Conservation (phyloP, 2,888 invertebrate species). For the Apantesis nais region DNA sequence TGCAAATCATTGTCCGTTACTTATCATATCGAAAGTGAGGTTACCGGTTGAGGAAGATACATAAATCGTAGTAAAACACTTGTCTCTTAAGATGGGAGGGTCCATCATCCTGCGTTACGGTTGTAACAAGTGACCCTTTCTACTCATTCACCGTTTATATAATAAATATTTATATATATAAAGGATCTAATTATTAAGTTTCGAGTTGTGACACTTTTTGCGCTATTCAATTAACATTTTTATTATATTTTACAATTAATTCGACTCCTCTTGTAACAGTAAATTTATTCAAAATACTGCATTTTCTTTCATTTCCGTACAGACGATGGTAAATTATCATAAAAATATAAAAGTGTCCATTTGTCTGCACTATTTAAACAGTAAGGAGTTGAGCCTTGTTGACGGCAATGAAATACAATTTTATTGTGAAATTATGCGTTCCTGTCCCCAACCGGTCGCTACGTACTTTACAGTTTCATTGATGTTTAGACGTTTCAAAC, state of each 20-base stretch:
- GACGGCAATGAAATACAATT: slow-evolving; percentile 67
- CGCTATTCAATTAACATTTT: neutral
- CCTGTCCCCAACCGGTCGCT: slow-evolving; percentile 56
- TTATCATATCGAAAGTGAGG: too few species aligned
- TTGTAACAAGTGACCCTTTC: too few species aligned
- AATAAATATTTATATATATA: too few species aligned
- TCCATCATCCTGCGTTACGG: too few species aligned
- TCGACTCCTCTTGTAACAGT: neutral
- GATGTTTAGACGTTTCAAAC: slow-evolving; percentile 54
- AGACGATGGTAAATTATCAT: slow-evolving; percentile 27
- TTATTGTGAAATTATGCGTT: slow-evolving; percentile 73
- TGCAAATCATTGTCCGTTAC: too few species aligned
- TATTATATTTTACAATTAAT: neutral
- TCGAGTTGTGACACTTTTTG: neutral
- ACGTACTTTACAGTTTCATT: slow-evolving; percentile 69
- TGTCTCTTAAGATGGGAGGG: too few species aligned
- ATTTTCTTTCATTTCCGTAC: slow-evolving; percentile 7
- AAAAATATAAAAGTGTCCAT: slow-evolving; percentile 39
- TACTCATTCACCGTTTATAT: too few species aligned
- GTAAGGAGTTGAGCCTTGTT: slow-evolving; percentile 63
- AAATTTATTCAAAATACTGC: neutral
- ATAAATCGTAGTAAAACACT: too few species aligned
- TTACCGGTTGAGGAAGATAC: too few species aligned
- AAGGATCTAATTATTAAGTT: too few species aligned
- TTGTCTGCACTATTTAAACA: slow-evolving; percentile 46